Base-by-base conservation (phyloP, 2,888 invertebrate genomes). In the Allacma fusca region DNA sequence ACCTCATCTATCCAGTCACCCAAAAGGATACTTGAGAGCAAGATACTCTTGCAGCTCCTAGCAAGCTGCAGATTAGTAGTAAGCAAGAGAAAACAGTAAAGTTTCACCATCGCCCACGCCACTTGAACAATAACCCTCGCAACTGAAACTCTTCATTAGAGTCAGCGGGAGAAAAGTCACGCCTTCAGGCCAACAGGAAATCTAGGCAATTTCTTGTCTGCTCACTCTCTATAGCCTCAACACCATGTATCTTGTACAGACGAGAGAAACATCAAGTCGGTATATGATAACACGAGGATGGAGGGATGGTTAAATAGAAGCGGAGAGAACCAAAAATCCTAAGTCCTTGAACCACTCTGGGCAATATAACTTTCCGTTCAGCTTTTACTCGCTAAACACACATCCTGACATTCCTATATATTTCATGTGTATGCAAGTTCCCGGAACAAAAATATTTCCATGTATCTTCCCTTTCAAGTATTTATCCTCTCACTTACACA, bases 61-160 rank as follows among this genome's bases (percentile, higher is more conserved):
- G 34, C 23, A 21, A n/a, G n/a, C 7, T 28, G 67, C 26, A 43
- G 40, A 68, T 68, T 34, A 65, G 65, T 26, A 26, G 65, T 19
- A 65, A 65, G 65, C 62, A 29, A 26, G 69, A 44, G 44, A 70
- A 70, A 21, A 70, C 24, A 44, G 69, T 44, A 70, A 70, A 70
- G 44, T 70, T 70, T 70, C 44, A 44, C 24, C 24, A 40, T 28
- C 65, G 29, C 28, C 67, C 68, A 68, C 50, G 50, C 69, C 24
- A 44, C 44, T 70, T 70, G 24, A 70, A 43, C 69, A 70, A 44
- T 68, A 34, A 68, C 43, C 40, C 68, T 40, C 13, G 44, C n/a
- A 70, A 70, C 40, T 70, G 69, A 70, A 70, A 70, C 69, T 70
- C 69, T 70, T 70, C 69, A 70, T 44, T 44, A 70, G 43, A 24